A percentile compares a stretch with the other conserved stretches of the same genome.
phyloP scores from a whole-genome alignment of 2,797 vertebrate genomes.

The Gobio occitaniae region DNA sequence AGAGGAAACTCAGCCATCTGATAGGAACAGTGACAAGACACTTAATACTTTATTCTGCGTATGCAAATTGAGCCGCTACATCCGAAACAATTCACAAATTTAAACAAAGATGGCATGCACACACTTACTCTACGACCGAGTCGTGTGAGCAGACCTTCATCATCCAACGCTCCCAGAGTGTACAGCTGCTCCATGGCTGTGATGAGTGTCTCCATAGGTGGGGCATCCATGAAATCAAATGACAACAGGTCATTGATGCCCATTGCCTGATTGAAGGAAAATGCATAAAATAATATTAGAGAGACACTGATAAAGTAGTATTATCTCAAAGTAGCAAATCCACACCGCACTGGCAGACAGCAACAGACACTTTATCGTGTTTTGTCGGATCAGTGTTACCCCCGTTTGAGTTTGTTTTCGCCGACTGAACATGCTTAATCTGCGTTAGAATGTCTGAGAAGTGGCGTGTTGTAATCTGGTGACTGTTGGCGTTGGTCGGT shows the following conservation, averaged over 20 bases:
- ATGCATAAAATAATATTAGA: background rate
- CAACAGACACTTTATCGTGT: background rate
- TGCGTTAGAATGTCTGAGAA: background rate
- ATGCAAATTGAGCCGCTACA: background rate
- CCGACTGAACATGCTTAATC: background rate
- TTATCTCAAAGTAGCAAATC: background rate
- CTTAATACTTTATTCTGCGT: background rate
- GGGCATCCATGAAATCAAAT: conserved; percentile 99
- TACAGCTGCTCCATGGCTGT: conserved; percentile 99
- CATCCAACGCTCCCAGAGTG: conserved; percentile 94
- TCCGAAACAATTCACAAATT: background rate
- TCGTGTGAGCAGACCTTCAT: conserved; percentile 94
- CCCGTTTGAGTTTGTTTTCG: background rate
- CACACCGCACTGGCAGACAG: background rate
- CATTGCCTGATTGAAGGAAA: conserved; percentile 87
- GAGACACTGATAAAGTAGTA: background rate
- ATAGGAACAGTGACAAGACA: background rate
- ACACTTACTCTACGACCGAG: conserved; percentile 91
- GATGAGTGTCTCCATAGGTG: conserved; percentile 98
- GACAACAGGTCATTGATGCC: conserved; percentile 98
- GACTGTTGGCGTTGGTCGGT: background rate
- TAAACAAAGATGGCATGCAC: background rate
- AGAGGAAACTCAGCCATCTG: conserved; percentile 99
- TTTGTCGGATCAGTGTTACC: background rate
- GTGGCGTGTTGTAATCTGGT: background rate